Conservation (phyloP, 2,888 invertebrate species). For the Dioctria rufipes region DNA sequence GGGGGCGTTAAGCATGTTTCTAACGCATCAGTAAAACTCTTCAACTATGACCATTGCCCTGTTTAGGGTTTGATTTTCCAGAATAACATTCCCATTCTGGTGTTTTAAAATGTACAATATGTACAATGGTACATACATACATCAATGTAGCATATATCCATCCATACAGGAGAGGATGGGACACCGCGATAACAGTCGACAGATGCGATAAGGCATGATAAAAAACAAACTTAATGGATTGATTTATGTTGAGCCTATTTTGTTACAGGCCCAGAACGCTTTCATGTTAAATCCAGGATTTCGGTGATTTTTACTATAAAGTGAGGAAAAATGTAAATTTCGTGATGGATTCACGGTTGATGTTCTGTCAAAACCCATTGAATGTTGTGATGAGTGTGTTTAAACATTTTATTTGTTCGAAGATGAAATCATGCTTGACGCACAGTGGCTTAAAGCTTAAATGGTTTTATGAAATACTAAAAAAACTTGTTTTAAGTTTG, state of each 20-base stretch:
- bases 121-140: too few species aligned
- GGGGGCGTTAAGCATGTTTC: too few species aligned
- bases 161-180: not conserved
- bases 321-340: constrained; percentile 19
- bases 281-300: constrained; percentile 26
- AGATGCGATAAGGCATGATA: constrained; percentile 30
- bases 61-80: too few species aligned
- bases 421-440: constrained; percentile 16
- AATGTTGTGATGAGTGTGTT: constrained; percentile 19
- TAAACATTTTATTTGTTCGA: constrained; percentile 28
- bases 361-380: too few species aligned
- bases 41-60: too few species aligned
- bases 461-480: constrained; percentile 11
- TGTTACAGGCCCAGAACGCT: constrained; percentile 12
- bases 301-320: not conserved
- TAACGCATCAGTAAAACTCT: too few species aligned
- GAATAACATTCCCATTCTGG: too few species aligned
- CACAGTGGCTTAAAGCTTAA: constrained; percentile 23
- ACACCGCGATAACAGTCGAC: constrained; percentile 17
- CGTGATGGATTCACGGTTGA: not conserved
- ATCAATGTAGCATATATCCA: too few species aligned
- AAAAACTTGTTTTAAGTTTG: too few species aligned
- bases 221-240: constrained; percentile 31
- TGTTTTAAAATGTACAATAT: too few species aligned
- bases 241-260: constrained; percentile 26